Evolutionary conservation across 2,888 invertebrate genomes (phyloP).

Genomic region (Drosophila paramelanica): DNA sequence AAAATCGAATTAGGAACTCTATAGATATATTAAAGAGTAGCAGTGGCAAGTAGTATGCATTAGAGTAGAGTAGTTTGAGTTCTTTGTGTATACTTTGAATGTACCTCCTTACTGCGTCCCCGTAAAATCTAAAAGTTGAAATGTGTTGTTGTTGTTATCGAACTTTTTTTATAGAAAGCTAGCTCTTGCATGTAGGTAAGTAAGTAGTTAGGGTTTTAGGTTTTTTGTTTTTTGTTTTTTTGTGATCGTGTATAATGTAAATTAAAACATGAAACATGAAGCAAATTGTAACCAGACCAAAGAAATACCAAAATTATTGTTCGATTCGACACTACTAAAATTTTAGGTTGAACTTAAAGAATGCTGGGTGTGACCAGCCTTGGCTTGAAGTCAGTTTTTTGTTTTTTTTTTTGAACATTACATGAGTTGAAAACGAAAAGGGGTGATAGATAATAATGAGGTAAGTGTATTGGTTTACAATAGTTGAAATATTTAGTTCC

Average conservation of each 20-base stretch:
- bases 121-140: conserved; percentile 84
- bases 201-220: conserved; percentile 39
- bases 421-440: conserved; percentile 15
- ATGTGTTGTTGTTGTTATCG: conserved; percentile 79
- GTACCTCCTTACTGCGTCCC: conserved; percentile 86
- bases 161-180: conserved; percentile 54
- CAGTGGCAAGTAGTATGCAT: conserved; percentile 71
- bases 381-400: background rate
- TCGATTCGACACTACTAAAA: conserved; percentile 22
- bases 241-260: conserved; percentile 23
- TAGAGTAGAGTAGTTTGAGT: conserved; percentile 77
- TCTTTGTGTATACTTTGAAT: conserved; percentile 81
- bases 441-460: conserved; percentile 23
- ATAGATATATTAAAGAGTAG: conserved; percentile 53
- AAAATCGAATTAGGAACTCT: conserved; percentile 35
- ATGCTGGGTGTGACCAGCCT: background rate
- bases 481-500: conserved; percentile 66
- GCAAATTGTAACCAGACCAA: conserved; percentile 32
- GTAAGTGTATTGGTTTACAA: conserved; percentile 48
- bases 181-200: conserved; percentile 57
- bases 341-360: conserved; percentile 32
- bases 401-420: background rate
- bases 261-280: conserved; percentile 38
- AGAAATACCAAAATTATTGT: conserved; percentile 25
- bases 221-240: conserved; percentile 12